Base-by-base conservation (phyloP, 2,797 vertebrate genomes). In the Hapalemur alaotrensis region DNA sequence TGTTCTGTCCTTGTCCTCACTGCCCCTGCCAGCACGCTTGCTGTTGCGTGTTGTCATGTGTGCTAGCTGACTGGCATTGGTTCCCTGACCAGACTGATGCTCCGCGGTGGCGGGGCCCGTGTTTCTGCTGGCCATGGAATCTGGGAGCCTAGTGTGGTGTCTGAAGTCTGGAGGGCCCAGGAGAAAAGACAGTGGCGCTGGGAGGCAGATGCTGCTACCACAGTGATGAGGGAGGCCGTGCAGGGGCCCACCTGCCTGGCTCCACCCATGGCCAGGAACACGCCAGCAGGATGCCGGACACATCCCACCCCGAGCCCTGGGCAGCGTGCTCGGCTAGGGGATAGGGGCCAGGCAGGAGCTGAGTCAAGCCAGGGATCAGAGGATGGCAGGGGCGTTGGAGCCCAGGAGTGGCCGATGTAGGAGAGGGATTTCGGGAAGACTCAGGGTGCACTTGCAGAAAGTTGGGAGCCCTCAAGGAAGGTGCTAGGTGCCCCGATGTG, bases 401-500 rank as follows among this genome's bases (percentile, higher is more conserved):
- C 41, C 61, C 52, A 20, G 25, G 80, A 14, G 35, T 41, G 32
- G 17, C 78, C 2, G 2, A 43, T 11, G 23, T n/a, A 76, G 83
- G 30, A 82, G 73, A 50, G 69, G 84, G 90, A 38, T 87, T 76
- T 43, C 12, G 13, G 70, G 48, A 87, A 59, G 52, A 41, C 20
- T 52, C 22, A 35, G 65, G 13, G 89, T 15, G 9, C 12, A 7
- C 67, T 43, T 85, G 54, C 20, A 12, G 57, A 28, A 20, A 20
- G 32, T 9, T 78, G 78, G 38, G 73, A 89, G 48, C 32, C 9
- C 11, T 65, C 35, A 18, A 54, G 12, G 41, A 81, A 81, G 82
- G 30, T 8, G 5, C 23, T 12, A 20, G 48, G 81, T 30, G 18
- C 38, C n/a, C 46, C 57, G 43, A 50, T 52, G n/a, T 35, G 35